Evolutionary conservation across 2,888 invertebrate species (phyloP), one percentile per base, ranked within the genome.

Genomic region (Ecliptopera silaceata): DNA sequence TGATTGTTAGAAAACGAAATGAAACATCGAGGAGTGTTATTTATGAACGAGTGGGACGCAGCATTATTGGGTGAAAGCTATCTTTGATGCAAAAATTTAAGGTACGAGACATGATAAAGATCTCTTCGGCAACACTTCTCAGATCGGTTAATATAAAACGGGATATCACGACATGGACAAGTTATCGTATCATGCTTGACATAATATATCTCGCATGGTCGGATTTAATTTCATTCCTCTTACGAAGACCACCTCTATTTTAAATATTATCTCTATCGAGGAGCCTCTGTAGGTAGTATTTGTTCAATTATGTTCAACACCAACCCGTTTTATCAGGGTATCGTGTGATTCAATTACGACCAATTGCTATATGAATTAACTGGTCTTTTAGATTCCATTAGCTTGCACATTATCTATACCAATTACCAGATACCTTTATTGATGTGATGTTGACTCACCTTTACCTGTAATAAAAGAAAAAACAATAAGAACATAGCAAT

Each of bases 401-500:
- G 43, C 44, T 48, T 15, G 43, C 22, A 11, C 22, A 17, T 36
- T 18, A 34, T 39, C 42, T 39, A 36, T 36, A 44, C 12, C 18
- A 39, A 11, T 18, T 36, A 44, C 12, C 18, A 39, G 12, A 13
- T 34, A 39, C 43, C 36, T 44, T 32, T 38, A 11, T 18, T 38
- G 36, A 18, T 54, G 17, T 20, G 22, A 41, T 13, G 10, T 46
- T 17, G 22, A 68, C 85, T 86, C 82, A 89, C 88, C 88, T 89
- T 88, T 88, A 84, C 89, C 89, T 89, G 86, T 49, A 81, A 87
- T 70, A 69, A 66, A 75, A 66, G 72, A 66, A 72, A 72, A 59
- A 46, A 56, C 59, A 58, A n/a, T 75, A 69, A 70, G 64, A 60
- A 56, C 31, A 47, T 15, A 43, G 20, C 11, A 22, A 15, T 38